Evolutionary conservation across 2,888 invertebrate species (phyloP), one percentile per base, ranked within the genome.

Genomic region (Sabatieria punctata): DNA sequence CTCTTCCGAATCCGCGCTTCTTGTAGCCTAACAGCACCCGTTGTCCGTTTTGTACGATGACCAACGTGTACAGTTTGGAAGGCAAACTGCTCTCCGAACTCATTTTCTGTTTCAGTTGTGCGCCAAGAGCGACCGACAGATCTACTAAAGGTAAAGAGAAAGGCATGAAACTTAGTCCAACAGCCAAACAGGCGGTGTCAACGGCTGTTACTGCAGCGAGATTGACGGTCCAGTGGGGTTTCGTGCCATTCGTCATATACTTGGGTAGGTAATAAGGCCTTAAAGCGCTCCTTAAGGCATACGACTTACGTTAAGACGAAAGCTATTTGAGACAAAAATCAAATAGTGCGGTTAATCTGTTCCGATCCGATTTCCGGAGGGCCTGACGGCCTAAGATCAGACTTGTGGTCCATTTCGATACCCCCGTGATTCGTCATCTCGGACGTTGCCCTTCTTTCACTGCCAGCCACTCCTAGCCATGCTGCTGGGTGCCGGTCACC

Each of bases 1-100:
- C 77, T 27, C 67, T 59, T 4, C 80, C 80, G 57, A 82, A 78
- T 26, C 81, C 81, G 48, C 78, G 71, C 60, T 80, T 80, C 63
- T 81, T 82, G 22, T 73, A 65, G 1, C 81, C 81, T 23, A 82
- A 67, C 33, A 82, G 68, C 52, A 81, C 58, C 42, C 65, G 54
- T 0, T 58, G 50, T 21, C 57, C 53, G 48, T 69, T 66, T 49
- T 68, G 61, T 2, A 75, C 60, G 47, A 75, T 68, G 0, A 73
- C 70, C 25, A 75, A 57, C 1, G 75, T 72, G 43, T 69, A 66
- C 2, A 71, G 33, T 53, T 65, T 67, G 8, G 22, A 8, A 3
- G 39, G 30, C n/a, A n/a, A n/a, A n/a, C n/a, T n/a, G n/a, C n/a
- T n/a, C n/a, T n/a, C n/a, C n/a, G n/a, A n/a, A n/a, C n/a, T n/a